Conservation (phyloP, 2,888 invertebrate species). For the Clusia tigrina region DNA sequence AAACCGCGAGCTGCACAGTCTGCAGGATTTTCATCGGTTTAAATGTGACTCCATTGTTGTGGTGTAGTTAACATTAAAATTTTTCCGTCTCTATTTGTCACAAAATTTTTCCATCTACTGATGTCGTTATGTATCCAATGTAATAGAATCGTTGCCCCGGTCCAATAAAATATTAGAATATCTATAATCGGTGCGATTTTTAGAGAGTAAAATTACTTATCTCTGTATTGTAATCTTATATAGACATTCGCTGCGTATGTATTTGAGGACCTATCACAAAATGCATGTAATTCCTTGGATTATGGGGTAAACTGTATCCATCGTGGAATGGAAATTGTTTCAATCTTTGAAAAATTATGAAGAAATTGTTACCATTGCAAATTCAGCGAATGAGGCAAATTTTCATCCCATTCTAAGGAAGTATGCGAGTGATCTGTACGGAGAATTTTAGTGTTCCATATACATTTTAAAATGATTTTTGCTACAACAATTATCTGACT, state of each 20-base stretch:
- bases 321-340: neutral
- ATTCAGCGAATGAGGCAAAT: neutral
- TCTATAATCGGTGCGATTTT: no score
- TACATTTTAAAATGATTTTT: no score
- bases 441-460: no score
- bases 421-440: no score
- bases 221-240: no score
- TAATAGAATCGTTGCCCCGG: constrained; percentile 14
- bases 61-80: constrained; percentile 1
- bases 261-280: no score
- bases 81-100: constrained; percentile 14
- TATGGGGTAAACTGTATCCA: no score
- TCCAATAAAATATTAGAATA: constrained; percentile 13
- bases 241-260: no score
- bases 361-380: neutral
- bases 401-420: no score
- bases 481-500: no score
- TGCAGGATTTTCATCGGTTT: constrained; percentile 18
- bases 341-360: neutral
- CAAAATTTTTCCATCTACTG: constrained; percentile 13
- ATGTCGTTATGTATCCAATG: constrained; percentile 17
- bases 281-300: no score
- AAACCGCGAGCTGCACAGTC: constrained; percentile 18
- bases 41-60: constrained; percentile 18
- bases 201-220: no score